Conservation (phyloP, 2,888 invertebrate species). For the Limnephilus marmoratus region DNA sequence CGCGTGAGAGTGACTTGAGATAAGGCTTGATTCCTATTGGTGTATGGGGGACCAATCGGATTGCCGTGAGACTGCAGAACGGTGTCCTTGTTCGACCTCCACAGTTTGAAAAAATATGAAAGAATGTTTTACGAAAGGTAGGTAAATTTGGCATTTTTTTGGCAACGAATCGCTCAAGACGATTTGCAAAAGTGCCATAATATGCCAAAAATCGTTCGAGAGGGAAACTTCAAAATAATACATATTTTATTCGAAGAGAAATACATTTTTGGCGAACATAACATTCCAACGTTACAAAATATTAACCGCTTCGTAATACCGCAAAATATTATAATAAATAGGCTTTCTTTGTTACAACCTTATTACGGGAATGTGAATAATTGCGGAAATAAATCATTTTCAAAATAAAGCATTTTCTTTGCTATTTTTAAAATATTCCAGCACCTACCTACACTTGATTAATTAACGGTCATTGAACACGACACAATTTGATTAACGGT, state of each 20-base stretch:
- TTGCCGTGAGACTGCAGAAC: too few species aligned
- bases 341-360: not conserved
- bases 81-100: too few species aligned
- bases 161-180: too few species aligned
- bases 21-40: too few species aligned
- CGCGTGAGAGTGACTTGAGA: too few species aligned
- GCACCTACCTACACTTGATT: not conserved
- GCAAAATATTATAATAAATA: not conserved
- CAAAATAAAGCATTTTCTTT: not conserved
- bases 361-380: not conserved
- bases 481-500: not conserved
- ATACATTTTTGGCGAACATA: not conserved
- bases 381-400: not conserved
- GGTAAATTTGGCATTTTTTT: too few species aligned
- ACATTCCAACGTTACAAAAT: not conserved
- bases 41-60: too few species aligned
- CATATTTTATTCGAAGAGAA: not conserved
- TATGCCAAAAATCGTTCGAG: too few species aligned
- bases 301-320: not conserved
- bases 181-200: too few species aligned
- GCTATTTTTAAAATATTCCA: not conserved
- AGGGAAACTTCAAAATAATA: not conserved
- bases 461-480: not conserved
- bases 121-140: too few species aligned
- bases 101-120: too few species aligned